A percentile compares a stretch with the other conserved stretches of the same genome.
phyloP scores from a whole-genome alignment of 2,888 invertebrate genomes.

The Drosophila robusta region DNA sequence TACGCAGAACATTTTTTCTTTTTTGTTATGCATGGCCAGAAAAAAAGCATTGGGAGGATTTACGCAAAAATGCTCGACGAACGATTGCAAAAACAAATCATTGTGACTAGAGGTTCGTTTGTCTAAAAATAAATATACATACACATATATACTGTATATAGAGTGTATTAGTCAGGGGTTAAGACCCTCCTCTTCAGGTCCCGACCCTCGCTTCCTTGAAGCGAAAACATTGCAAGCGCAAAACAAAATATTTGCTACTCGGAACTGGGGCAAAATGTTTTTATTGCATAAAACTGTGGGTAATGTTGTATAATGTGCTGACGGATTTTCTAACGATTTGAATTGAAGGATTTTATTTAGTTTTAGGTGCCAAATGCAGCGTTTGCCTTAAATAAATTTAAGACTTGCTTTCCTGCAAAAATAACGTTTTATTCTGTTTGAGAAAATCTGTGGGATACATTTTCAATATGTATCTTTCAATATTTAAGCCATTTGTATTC shows the following conservation, averaged over 20 bases:
- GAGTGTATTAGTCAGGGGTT: neutral
- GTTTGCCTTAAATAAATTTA: neutral
- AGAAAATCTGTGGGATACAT: too few species aligned
- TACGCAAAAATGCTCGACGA: slow-evolving; percentile 14
- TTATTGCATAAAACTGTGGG: slow-evolving; percentile 46
- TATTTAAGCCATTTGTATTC: neutral
- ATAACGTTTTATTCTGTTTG: too few species aligned
- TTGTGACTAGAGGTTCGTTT: neutral
- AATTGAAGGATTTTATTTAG: neutral
- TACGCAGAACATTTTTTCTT: slow-evolving; percentile 17
- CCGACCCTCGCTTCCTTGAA: neutral
- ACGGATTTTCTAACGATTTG: neutral
- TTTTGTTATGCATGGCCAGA: slow-evolving; percentile 56
- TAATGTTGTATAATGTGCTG: slow-evolving; percentile 10
- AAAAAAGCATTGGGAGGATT: slow-evolving; percentile 30
- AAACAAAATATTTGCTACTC: slow-evolving; percentile 15
- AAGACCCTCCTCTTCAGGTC: too few species aligned
- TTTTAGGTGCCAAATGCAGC: neutral
- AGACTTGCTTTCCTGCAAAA: neutral
- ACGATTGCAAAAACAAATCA: slow-evolving; percentile 12
- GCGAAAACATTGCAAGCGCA: slow-evolving; percentile 3
- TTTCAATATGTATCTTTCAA: too few species aligned
- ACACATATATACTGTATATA: slow-evolving; percentile 2
- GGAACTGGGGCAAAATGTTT: slow-evolving; percentile 38
- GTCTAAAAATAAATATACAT: too few species aligned